A percentile compares a stretch with the other conserved stretches of the same genome.
These are phyloP conservation scores for Picathartes gymnocephalus DNA, from an alignment of 2,113 vertebrate species.

Conservation along the genomic window DNA sequence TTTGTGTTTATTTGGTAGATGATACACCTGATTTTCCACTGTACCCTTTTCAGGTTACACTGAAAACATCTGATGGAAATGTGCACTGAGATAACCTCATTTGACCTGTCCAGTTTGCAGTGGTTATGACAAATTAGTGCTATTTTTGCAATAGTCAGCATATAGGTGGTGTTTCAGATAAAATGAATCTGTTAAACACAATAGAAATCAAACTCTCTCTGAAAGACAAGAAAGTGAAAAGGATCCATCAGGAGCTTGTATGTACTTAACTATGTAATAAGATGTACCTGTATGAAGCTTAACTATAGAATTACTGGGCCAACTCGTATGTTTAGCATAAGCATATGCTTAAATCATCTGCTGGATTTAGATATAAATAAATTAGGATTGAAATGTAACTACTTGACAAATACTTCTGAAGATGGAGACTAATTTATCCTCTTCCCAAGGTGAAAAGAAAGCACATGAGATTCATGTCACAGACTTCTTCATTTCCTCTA, in stretches of 20 bases:
- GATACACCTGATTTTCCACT: neutral
- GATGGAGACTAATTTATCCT: neutral
- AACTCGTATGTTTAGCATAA: neutral
- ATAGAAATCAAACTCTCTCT: neutral
- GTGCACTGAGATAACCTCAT: neutral
- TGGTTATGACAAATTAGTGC: neutral
- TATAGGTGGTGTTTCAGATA: neutral
- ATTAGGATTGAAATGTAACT: neutral
- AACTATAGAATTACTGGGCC: neutral
- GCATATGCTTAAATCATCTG: neutral
- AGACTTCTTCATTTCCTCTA: neutral
- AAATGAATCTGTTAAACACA: neutral
- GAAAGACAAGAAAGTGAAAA: neutral
- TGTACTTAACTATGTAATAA: neutral
- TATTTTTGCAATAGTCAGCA: neutral
- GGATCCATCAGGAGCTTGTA: neutral
- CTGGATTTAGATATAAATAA: slow-evolving; percentile 4
- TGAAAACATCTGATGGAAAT: neutral
- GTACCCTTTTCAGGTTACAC: neutral
- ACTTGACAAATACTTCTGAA: neutral
- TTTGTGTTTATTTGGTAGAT: neutral
- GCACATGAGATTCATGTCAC: neutral
- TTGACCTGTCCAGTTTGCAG: neutral
- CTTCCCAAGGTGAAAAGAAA: neutral
- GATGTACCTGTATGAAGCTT: neutral